Evolutionary conservation across 2,888 invertebrate genomes (phyloP).

Genomic region (Rhingia rostrata): DNA sequence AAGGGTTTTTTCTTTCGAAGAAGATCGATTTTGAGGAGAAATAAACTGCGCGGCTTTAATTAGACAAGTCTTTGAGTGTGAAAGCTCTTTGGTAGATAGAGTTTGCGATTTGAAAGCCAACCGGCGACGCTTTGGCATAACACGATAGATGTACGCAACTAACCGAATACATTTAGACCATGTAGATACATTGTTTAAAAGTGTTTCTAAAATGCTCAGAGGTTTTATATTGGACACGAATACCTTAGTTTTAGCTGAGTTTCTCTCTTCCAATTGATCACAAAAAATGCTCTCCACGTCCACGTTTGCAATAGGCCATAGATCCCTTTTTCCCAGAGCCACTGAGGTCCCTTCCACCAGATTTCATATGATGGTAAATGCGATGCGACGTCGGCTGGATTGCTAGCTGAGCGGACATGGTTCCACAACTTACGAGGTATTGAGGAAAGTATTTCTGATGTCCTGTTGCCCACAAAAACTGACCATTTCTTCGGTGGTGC

Average conservation of each 20-base stretch:
- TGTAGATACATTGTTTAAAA: no score
- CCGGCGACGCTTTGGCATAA: neutral
- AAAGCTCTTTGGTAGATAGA: no score
- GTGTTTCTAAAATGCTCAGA: no score
- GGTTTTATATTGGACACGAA: no score
- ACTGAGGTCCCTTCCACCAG: slow-evolving; percentile 35
- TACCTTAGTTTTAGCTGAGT: no score
- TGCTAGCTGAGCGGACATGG: slow-evolving; percentile 22
- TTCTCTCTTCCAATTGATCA: slow-evolving; percentile 17
- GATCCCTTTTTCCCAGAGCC: slow-evolving; percentile 1
- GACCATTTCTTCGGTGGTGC: no score
- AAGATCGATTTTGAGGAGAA: no score
- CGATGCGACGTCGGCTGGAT: slow-evolving; percentile 54
- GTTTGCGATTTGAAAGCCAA: neutral
- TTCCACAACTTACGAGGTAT: slow-evolving; percentile 31
- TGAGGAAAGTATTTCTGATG: slow-evolving; percentile 3
- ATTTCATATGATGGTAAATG: slow-evolving; percentile 10
- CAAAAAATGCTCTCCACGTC: neutral
- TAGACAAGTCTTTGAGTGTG: no score
- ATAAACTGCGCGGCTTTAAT: no score
- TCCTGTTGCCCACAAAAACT: slow-evolving; percentile 29
- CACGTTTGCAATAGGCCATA: slow-evolving; percentile 6
- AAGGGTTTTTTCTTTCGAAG: no score
- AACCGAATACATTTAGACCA: no score
- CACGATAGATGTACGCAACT: neutral